Percentiles rank a stretch among this genome's conserved stretches.
Conservation (phyloP, 2,888 invertebrate genomes). For the Parnassius orleans region DNA sequence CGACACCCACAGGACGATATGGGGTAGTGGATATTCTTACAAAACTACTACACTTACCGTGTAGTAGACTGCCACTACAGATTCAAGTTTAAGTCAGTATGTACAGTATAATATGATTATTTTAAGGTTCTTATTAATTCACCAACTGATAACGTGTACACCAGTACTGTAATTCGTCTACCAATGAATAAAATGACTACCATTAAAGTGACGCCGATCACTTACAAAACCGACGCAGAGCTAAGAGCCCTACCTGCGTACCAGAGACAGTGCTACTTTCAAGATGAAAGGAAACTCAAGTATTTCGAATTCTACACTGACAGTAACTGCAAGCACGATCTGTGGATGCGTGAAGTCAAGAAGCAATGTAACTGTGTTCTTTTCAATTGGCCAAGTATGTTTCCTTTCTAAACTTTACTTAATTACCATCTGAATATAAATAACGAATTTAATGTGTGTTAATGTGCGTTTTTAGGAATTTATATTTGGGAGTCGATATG, state of each 20-base stretch:
- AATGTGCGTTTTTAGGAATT: slow-evolving; percentile 44
- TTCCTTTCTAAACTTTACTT: background rate
- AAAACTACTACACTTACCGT: too few relatives aligned
- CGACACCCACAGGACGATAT: too few relatives aligned
- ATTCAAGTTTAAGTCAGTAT: too few relatives aligned
- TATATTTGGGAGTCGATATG: slow-evolving; percentile 57
- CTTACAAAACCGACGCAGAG: slow-evolving; percentile 62
- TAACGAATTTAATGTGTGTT: background rate
- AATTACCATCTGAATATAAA: background rate
- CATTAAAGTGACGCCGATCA: slow-evolving; percentile 66
- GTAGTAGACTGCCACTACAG: too few relatives aligned
- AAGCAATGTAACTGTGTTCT: slow-evolving; percentile 68
- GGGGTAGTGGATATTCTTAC: too few relatives aligned
- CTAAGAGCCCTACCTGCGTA: slow-evolving; percentile 55
- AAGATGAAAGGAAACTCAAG: slow-evolving; percentile 60
- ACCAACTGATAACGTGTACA: slow-evolving; percentile 69
- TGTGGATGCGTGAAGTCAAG: slow-evolving; percentile 68
- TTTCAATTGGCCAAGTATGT: slow-evolving; percentile 72
- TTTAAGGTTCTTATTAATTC: slow-evolving; percentile 64
- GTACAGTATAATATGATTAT: background rate
- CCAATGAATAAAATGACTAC: slow-evolving; percentile 74
- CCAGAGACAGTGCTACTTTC: slow-evolving; percentile 68
- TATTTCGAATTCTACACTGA: slow-evolving; percentile 75
- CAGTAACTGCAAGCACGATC: slow-evolving; percentile 77
- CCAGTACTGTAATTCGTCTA: slow-evolving; percentile 64